Percentiles rank a stretch among this genome's conserved stretches.
These are phyloP conservation scores for Strongylocentrotus purpuratus DNA, from an alignment of 35 echinoderm and acorn worm genomes.

Conservation along the genomic window DNA sequence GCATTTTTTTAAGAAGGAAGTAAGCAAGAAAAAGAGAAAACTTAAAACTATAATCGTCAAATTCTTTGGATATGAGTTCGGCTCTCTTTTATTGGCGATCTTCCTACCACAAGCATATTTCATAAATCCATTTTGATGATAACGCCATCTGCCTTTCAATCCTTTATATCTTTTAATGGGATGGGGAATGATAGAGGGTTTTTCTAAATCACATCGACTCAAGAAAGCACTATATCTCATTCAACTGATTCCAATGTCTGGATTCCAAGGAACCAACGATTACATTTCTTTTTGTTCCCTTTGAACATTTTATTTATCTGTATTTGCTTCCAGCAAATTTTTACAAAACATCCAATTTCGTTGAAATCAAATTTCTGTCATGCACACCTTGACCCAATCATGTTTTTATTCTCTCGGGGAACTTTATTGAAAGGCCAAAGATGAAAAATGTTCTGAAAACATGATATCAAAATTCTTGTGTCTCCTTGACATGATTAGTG, in stretches of 20 bases:
- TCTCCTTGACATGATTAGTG: background rate
- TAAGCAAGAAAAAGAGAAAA: too few species aligned
- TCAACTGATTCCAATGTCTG: background rate
- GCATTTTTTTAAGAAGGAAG: background rate
- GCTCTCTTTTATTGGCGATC: background rate
- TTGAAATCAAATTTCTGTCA: background rate
- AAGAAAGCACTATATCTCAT: background rate
- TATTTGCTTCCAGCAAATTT: background rate
- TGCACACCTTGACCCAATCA: background rate
- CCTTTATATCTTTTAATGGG: background rate
- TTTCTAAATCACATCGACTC: background rate
- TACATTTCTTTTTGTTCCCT: background rate
- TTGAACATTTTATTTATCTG: background rate
- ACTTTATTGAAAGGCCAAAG: background rate
- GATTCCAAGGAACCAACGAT: background rate
- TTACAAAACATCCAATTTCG: background rate
- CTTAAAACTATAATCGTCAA: background rate
- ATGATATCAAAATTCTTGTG: background rate
- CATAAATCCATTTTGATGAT: background rate
- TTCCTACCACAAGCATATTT: background rate
- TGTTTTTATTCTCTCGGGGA: background rate
- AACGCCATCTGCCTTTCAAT: background rate
- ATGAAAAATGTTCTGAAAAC: background rate
- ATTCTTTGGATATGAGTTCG: background rate
- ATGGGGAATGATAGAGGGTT: background rate